Conservation (phyloP, 2,797 vertebrate species). For the Sebastes jordani region DNA sequence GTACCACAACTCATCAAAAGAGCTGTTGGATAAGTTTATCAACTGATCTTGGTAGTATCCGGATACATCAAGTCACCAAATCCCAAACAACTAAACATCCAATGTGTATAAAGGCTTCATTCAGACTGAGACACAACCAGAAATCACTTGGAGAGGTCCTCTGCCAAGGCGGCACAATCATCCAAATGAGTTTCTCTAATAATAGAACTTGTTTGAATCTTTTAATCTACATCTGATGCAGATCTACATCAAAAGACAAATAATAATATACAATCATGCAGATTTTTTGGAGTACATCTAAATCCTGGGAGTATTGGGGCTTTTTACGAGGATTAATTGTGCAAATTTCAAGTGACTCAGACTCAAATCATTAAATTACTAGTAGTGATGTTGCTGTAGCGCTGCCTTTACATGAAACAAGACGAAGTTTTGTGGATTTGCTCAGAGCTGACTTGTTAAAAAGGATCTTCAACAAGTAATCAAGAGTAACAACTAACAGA, state of each 20-base stretch:
- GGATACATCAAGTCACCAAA: background rate
- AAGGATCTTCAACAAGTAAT: background rate
- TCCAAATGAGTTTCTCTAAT: conserved; percentile 9
- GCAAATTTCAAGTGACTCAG: background rate
- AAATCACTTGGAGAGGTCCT: background rate
- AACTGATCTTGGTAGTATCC: background rate
- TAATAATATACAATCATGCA: background rate
- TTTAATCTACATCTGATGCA: conserved; percentile 6
- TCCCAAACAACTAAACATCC: background rate
- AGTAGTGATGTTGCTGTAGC: background rate
- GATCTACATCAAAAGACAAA: conserved; percentile 2
- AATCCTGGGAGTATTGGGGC: background rate
- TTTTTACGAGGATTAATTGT: background rate
- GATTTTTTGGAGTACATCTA: background rate
- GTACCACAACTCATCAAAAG: background rate
- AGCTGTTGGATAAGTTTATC: background rate
- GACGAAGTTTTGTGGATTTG: background rate
- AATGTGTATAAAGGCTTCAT: background rate
- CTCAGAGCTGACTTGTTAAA: background rate
- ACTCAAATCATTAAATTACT: background rate
- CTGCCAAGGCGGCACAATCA: background rate
- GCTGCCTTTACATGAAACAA: background rate
- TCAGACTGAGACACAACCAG: background rate
- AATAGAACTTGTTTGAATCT: conserved; percentile 6
- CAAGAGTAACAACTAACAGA: background rate